Evolutionary conservation across 2,113 vertebrate species (phyloP), one percentile per base, ranked within the genome.

Genomic region (Nymphicus hollandicus): DNA sequence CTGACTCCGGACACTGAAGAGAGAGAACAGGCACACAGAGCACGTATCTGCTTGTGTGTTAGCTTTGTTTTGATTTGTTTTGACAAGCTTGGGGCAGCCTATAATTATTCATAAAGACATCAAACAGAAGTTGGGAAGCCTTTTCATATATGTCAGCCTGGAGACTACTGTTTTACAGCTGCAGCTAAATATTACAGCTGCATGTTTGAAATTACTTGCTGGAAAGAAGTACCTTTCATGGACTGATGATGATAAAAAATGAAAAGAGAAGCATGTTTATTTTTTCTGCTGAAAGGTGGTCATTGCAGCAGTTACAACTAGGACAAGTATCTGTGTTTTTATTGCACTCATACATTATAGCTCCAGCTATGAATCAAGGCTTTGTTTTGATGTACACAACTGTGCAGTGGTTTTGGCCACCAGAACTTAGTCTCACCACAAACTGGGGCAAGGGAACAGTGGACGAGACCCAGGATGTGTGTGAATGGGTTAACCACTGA

Each of bases 401-500:
- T 22, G 13, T 55, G 28, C 19, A 9, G 61, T 80, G 35, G 4
- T 66, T 71, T 53, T 83, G 44, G 9, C 46, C 41, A 28, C 23
- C 35, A 44, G 56, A 31, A 41, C 46, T 52, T 65, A 27, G 28
- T 55, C 39, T 88, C 2, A 1, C 17, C 31, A 14, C 27, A 53
- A 60, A 20, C 3, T 4, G 3, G 41, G 22, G 20, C 35, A 56
- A 69, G 43, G 44, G 44, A 35, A 35, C 18, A 28, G 24, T 5
- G 33, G 52, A 23, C 1, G 7, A 35, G 33, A 50, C 43, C 6
- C 2, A 3, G 22, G 50, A 13, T 1, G 0, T 39, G 13, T 28
- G 31, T 58, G 50, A 23, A 27, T 63, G 35, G 23, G 4, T 49
- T 61, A 76, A 24, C 63, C 6, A 8, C 14, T 24, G 18, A 31